phyloP scores from a whole-genome alignment of 2,888 invertebrate genomes.

The Megaustenia siamemsis region DNA sequence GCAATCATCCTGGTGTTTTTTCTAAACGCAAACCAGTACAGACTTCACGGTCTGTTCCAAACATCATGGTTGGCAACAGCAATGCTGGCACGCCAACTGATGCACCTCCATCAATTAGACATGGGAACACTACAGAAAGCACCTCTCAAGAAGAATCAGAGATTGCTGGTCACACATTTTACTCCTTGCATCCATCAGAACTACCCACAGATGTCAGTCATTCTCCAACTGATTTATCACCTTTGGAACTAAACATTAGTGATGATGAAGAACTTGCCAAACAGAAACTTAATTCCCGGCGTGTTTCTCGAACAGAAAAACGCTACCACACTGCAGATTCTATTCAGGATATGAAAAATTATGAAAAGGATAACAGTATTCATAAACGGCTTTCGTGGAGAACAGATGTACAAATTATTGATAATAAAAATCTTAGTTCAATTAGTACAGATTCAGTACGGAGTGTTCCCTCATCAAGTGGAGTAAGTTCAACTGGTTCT shows the following conservation, averaged over 20 bases:
- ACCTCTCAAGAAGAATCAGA: not conserved
- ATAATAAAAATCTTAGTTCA: slow-evolving; percentile 67
- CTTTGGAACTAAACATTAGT: slow-evolving; percentile 17
- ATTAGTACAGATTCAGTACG: slow-evolving; percentile 80
- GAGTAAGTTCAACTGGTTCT: slow-evolving; percentile 81
- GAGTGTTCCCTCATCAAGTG: slow-evolving; percentile 81
- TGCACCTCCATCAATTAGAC: not conserved
- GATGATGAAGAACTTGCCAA: slow-evolving; percentile 46
- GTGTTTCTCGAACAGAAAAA: slow-evolving; percentile 76
- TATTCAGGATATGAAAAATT: slow-evolving; percentile 83
- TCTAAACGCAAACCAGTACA: slow-evolving; percentile 55
- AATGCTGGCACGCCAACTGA: not conserved
- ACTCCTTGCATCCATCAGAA: not conserved
- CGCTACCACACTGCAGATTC: slow-evolving; percentile 86
- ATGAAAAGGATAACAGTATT: slow-evolving; percentile 80
- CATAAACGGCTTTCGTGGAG: slow-evolving; percentile 85
- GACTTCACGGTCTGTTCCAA: slow-evolving; percentile 55
- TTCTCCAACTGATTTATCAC: not conserved
- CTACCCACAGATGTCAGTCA: not conserved
- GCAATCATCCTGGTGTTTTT: not conserved
- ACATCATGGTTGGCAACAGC: slow-evolving; percentile 41
- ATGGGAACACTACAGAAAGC: not conserved
- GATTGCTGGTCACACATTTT: not conserved
- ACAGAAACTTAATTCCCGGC: slow-evolving; percentile 75
- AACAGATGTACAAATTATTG: slow-evolving; percentile 68